Evolutionary conservation across 2,888 invertebrate genomes (phyloP), one percentile per base, ranked within the genome.

Genomic region (Callosobruchus maculatus): DNA sequence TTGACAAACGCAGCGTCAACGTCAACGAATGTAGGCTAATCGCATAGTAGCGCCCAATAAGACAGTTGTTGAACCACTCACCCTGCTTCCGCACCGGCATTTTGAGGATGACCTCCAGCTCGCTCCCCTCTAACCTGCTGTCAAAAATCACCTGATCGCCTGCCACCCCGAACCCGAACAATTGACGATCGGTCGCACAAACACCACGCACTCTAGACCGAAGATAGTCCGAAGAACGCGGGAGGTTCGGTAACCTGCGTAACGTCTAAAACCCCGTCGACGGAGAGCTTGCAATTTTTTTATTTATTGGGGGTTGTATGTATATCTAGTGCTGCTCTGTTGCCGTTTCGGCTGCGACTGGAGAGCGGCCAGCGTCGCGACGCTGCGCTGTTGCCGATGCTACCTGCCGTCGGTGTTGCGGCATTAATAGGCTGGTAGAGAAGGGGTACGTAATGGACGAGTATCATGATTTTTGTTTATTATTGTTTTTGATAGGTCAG

Each of bases 21-120:
- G 69, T 21, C 69, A 31, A 72, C 69, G 68, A 71, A 68, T 30
- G 70, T 72, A 75, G 71, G 81, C 77, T 80, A 83, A 82, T 81
- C 80, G 79, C 80, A 81, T 78, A 81, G 84, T 83, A 86, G 85
- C 88, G 88, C 20, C 22, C 30, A n/a, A n/a, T n/a, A 26, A 73
- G 31, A n/a, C n/a, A n/a, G n/a, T n/a, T 20, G 21, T 67, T 21
- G 0, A 21, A n/a, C n/a, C n/a, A 70, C 76, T 90, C 88, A 92
- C 92, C 92, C 92, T 93, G 92, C 90, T 93, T 93, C 88, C 92
- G 91, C 88, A 92, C 92, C 87, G 92, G 92, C 92, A 93, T 92
- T 88, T 88, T 89, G 1, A 49, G 18, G 13, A 49, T 49, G 13
- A 49, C 49, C 70, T 66, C 71, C 70, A 74, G 71, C 68, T 5